These are phyloP conservation scores for Telmatherina bonti DNA, from an alignment of 2,797 vertebrate species.

Conservation along the genomic window DNA sequence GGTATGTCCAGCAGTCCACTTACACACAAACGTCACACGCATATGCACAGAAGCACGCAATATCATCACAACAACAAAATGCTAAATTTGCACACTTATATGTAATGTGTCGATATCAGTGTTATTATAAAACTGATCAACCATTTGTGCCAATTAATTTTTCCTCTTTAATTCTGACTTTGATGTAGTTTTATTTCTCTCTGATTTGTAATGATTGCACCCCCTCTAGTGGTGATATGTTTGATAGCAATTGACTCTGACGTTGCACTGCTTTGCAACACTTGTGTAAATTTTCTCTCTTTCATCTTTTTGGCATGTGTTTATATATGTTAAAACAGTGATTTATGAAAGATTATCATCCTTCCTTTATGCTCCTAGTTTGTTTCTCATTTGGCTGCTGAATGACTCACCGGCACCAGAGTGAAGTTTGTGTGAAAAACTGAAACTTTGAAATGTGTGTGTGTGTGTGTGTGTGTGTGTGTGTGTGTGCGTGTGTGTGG, in stretches of 20 bases:
- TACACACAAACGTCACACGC: slow-evolving; percentile 29
- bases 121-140: neutral
- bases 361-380: neutral
- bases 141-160: neutral
- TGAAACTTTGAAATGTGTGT: slow-evolving; percentile 7
- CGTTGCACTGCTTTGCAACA: neutral
- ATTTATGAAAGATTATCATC: neutral
- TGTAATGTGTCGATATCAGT: neutral
- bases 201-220: slow-evolving; percentile 66
- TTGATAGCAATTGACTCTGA: slow-evolving; percentile 24
- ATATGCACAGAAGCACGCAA: slow-evolving; percentile 41
- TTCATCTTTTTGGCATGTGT: neutral
- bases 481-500: no score
- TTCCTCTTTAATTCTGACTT: neutral
- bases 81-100: neutral
- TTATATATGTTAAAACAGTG: neutral
- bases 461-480: no score
- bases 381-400: neutral
- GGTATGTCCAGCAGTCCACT: slow-evolving; percentile 71
- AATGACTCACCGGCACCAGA: slow-evolving; percentile 3
- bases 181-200: neutral
- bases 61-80: slow-evolving; percentile 10
- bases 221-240: slow-evolving; percentile 75
- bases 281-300: neutral
- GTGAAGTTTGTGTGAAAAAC: slow-evolving; percentile 13